These are phyloP conservation scores for Excalfactoria chinensis DNA, from an alignment of 2,113 vertebrate genomes.

Conservation along the genomic window DNA sequence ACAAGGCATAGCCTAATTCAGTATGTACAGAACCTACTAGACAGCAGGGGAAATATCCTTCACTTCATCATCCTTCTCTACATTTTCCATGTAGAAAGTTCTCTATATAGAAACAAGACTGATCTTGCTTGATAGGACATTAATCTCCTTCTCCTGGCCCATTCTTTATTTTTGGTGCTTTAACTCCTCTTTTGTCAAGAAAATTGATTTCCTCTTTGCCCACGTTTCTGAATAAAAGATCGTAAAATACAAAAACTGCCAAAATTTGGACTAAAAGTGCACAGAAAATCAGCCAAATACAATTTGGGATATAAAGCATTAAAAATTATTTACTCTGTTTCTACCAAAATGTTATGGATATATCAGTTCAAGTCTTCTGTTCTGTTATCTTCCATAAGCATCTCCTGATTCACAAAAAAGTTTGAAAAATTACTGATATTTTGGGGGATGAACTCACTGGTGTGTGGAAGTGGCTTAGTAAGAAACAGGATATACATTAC, in stretches of 20 bases:
- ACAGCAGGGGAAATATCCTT: background rate
- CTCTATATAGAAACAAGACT: background rate
- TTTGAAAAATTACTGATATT: background rate
- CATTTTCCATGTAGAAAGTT: no score
- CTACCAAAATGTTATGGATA: background rate
- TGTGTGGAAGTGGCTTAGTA: background rate
- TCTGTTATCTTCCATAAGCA: background rate
- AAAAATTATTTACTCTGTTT: background rate
- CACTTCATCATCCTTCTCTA: background rate
- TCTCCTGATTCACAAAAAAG: background rate
- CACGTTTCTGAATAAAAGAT: background rate
- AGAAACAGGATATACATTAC: background rate
- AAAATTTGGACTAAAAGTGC: background rate
- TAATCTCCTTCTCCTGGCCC: background rate
- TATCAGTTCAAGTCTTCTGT: background rate
- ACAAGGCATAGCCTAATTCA: background rate
- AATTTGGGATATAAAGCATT: background rate
- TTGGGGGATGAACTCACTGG: background rate
- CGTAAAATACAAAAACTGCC: background rate
- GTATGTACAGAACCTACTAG: background rate
- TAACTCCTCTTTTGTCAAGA: background rate
- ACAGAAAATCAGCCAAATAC: background rate
- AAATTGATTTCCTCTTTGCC: background rate
- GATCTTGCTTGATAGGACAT: background rate
- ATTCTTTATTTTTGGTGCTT: fast-evolving